A percentile compares a stretch with the other conserved stretches of the same genome.
These are phyloP conservation scores for Sylvietta virens DNA, from an alignment of 2,113 vertebrate species.

Conservation along the genomic window DNA sequence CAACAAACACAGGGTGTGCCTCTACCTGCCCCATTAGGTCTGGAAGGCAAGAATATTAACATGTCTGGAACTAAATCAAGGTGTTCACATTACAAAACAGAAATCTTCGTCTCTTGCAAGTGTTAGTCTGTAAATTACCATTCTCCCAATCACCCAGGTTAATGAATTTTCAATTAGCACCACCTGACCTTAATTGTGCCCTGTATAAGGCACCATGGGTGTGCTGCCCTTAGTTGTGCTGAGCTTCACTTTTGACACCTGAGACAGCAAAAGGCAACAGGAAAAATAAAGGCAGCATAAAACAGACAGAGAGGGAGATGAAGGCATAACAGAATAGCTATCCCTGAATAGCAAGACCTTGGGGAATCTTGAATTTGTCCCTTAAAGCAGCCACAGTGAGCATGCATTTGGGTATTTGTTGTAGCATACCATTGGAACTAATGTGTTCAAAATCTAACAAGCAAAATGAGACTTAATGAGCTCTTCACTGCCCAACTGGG, in stretches of 20 bases:
- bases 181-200: slow-evolving; percentile 88
- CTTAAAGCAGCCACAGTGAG: neutral
- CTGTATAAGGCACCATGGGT: slow-evolving; percentile 79
- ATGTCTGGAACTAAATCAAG: slow-evolving; percentile 1
- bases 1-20: neutral
- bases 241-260: slow-evolving; percentile 82
- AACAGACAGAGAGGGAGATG: slow-evolving; percentile 51
- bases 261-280: slow-evolving; percentile 79
- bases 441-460: neutral
- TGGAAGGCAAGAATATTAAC: neutral
- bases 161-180: slow-evolving; percentile 69
- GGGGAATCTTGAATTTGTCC: neutral
- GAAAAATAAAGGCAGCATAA: slow-evolving; percentile 69
- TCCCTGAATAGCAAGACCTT: neutral
- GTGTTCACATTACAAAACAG: neutral
- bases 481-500: neutral
- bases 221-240: slow-evolving; percentile 73
- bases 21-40: neutral
- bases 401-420: neutral
- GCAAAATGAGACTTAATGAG: neutral
- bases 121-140: slow-evolving; percentile 72
- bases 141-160: slow-evolving; percentile 68
- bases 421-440: neutral
- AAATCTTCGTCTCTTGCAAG: slow-evolving; percentile 47
- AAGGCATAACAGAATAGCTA: neutral